A percentile compares a stretch with the other conserved stretches of the same genome.
phyloP scores from a whole-genome alignment of 2,888 invertebrate species.

The Hyppa rectilinea region DNA sequence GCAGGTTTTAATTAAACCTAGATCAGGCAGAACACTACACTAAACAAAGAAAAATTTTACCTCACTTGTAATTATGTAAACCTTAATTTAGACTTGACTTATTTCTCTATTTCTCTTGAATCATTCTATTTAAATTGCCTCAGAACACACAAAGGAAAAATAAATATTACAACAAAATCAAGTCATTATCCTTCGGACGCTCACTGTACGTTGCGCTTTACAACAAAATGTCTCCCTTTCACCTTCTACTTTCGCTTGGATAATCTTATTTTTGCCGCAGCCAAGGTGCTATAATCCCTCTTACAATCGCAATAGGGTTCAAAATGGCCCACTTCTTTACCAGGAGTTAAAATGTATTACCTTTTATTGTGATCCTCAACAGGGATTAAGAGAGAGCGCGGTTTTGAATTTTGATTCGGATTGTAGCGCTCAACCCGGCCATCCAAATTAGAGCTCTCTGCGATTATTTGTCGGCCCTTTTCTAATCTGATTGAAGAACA shows the following conservation, averaged over 20 bases:
- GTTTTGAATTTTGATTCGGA: slow-evolving; percentile 91
- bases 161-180: slow-evolving; percentile 44
- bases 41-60: too few relatives aligned
- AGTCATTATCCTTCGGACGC: slow-evolving; percentile 58
- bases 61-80: too few relatives aligned
- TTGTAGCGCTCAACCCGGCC: slow-evolving; percentile 85
- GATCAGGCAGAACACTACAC: too few relatives aligned
- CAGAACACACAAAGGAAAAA: not conserved
- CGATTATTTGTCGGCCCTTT: slow-evolving; percentile 80
- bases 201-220: slow-evolving; percentile 76
- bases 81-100: too few relatives aligned
- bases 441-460: slow-evolving; percentile 83
- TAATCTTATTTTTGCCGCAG: slow-evolving; percentile 87
- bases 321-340: slow-evolving; percentile 71
- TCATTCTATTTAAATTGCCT: not conserved
- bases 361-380: slow-evolving; percentile 91
- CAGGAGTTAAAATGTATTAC: slow-evolving; percentile 90
- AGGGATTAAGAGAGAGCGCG: slow-evolving; percentile 91
- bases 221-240: slow-evolving; percentile 89
- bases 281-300: slow-evolving; percentile 78
- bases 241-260: slow-evolving; percentile 91
- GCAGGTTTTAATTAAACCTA: too few relatives aligned
- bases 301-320: slow-evolving; percentile 73
- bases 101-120: too few relatives aligned
- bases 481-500: slow-evolving; percentile 71